These are phyloP conservation scores for Mustela lutreola DNA, from an alignment of 2,113 vertebrate genomes.

Conservation along the genomic window DNA sequence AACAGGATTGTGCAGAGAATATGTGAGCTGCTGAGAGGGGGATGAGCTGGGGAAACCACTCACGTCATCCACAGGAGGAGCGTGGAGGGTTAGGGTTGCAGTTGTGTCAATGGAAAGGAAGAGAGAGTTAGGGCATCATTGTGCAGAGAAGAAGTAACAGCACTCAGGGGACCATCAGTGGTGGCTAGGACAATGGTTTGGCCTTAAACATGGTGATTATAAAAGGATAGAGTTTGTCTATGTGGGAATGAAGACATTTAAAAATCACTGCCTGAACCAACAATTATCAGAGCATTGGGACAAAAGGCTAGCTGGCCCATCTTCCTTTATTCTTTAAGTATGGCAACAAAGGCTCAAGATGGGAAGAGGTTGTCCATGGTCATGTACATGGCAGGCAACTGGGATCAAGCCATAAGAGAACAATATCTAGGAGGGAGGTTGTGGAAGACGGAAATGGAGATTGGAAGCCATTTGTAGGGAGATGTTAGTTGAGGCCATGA, in stretches of 20 bases:
- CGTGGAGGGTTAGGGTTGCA: too few species aligned
- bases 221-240: neutral
- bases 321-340: neutral
- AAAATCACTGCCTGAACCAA: neutral
- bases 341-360: neutral
- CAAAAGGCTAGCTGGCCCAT: neutral
- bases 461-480: neutral
- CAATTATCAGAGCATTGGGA: neutral
- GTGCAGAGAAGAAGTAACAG: neutral
- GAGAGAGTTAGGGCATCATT: neutral
- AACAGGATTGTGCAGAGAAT: neutral
- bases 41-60: neutral
- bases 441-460: neutral
- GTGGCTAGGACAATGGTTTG: neutral
- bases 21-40: neutral
- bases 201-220: neutral
- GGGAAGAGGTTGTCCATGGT: neutral
- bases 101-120: neutral
- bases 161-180: neutral
- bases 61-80: fast-evolving
- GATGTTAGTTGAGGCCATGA: neutral
- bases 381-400: neutral
- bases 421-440: neutral
- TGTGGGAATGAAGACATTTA: neutral
- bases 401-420: neutral